These are phyloP conservation scores for Nettapus auritus DNA, from an alignment of 2,113 vertebrate genomes.

Conservation along the genomic window DNA sequence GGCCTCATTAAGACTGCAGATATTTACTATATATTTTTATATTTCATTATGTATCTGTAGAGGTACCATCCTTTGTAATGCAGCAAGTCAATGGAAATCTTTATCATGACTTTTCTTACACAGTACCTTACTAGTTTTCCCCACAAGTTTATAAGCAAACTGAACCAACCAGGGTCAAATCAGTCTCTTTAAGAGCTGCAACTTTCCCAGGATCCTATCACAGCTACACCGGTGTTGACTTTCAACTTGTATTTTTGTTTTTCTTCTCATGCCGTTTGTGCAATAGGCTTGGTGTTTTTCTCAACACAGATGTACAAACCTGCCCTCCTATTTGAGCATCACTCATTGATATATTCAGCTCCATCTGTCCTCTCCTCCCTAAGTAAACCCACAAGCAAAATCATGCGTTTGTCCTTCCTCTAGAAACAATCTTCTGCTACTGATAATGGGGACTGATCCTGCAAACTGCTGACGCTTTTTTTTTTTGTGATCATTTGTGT, in stretches of 20 bases:
- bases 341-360: not conserved
- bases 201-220: not conserved
- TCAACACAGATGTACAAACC: not conserved
- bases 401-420: not conserved
- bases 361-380: not conserved
- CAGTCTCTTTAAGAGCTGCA: not conserved
- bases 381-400: not conserved
- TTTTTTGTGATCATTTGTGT: not conserved
- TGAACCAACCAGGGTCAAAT: not conserved
- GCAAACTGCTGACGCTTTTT: not conserved
- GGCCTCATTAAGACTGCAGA: not conserved
- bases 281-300: not conserved
- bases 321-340: not conserved
- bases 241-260: not conserved
- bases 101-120: not conserved
- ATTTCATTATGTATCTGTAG: not conserved
- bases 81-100: not conserved
- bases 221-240: not conserved
- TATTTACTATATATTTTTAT: not conserved
- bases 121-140: not conserved
- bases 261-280: not conserved
- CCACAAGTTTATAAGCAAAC: not conserved
- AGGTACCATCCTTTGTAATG: not conserved
- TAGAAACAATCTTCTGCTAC: not conserved
- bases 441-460: not conserved